Evolutionary conservation across 2,113 vertebrate genomes (phyloP).

Genomic region (Pagrus major): DNA sequence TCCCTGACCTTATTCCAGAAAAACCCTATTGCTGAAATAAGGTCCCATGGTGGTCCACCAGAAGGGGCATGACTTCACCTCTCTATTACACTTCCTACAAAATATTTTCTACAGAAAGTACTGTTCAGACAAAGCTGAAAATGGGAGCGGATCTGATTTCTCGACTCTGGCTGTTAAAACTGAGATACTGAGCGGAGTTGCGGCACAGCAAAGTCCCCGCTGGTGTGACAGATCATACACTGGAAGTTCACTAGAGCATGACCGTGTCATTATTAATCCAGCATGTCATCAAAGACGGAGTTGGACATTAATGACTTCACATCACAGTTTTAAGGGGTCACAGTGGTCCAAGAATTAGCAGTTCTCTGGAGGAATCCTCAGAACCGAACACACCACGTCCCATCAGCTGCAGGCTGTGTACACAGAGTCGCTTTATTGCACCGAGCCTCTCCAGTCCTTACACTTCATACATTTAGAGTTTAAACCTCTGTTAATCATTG

Average conservation of each 20-base stretch:
- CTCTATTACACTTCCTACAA: background rate
- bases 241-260: slow-evolving; percentile 44
- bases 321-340: slow-evolving; percentile 53
- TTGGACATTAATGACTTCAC: slow-evolving; percentile 53
- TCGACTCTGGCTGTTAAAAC: slow-evolving; percentile 19
- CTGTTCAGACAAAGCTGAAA: background rate
- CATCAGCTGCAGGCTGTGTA: slow-evolving; percentile 27
- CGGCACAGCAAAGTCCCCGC: slow-evolving; percentile 10
- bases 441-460: slow-evolving; percentile 33
- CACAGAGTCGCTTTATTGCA: slow-evolving; percentile 50
- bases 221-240: slow-evolving; percentile 57
- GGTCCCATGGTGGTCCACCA: no score
- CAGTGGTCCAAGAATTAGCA: slow-evolving; percentile 28
- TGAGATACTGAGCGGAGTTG: slow-evolving; percentile 12
- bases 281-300: slow-evolving; percentile 53
- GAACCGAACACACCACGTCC: slow-evolving; percentile 7
- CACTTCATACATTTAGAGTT: slow-evolving; percentile 56
- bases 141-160: slow-evolving; percentile 19
- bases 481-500: slow-evolving; percentile 64
- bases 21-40: no score
- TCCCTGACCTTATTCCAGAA: no score
- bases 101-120: background rate
- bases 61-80: no score
- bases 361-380: slow-evolving; percentile 33
- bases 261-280: slow-evolving; percentile 56